These are phyloP conservation scores for Drosophila auraria DNA, from an alignment of 1,140 invertebrate genomes.

Conservation along the genomic window DNA sequence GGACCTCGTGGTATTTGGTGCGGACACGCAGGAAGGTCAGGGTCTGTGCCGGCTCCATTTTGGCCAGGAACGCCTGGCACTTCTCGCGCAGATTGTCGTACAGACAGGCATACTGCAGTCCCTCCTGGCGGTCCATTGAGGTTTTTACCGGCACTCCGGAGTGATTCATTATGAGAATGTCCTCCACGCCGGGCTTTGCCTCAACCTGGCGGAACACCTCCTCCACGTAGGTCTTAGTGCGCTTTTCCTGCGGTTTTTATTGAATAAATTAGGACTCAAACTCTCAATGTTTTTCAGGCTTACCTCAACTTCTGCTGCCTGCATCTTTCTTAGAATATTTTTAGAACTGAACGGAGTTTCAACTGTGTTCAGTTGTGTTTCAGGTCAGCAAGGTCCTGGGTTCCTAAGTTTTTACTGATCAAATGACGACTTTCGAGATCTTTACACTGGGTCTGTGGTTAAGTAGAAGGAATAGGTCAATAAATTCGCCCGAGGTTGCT, in stretches of 20 bases:
- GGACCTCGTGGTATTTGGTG: constrained; percentile 69
- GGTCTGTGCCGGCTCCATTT: constrained; percentile 63
- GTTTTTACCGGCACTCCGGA: constrained; percentile 76
- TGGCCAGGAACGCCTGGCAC: constrained; percentile 58
- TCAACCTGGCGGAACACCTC: constrained; percentile 59
- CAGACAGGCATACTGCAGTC: constrained; percentile 70
- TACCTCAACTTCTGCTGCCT: constrained; percentile 40
- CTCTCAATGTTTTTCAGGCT: neutral
- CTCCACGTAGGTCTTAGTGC: constrained; percentile 74
- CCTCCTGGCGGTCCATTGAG: constrained; percentile 60
- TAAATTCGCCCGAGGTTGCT: constrained; percentile 15
- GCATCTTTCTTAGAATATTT: constrained; percentile 35
- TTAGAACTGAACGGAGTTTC: neutral
- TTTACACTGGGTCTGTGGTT: neutral
- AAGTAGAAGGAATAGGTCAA: neutral
- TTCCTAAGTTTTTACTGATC: neutral
- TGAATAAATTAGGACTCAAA: no score
- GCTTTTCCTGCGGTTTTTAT: constrained; percentile 45
- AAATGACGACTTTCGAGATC: neutral
- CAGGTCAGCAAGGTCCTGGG: neutral
- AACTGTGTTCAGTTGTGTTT: no score
- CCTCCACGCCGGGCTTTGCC: constrained; percentile 65
- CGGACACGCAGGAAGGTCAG: constrained; percentile 69
- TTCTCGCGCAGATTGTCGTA: constrained; percentile 77
- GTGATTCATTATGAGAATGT: constrained; percentile 76